phyloP scores from a whole-genome alignment of 2,888 invertebrate genomes.

The Cheilosia urbana region DNA sequence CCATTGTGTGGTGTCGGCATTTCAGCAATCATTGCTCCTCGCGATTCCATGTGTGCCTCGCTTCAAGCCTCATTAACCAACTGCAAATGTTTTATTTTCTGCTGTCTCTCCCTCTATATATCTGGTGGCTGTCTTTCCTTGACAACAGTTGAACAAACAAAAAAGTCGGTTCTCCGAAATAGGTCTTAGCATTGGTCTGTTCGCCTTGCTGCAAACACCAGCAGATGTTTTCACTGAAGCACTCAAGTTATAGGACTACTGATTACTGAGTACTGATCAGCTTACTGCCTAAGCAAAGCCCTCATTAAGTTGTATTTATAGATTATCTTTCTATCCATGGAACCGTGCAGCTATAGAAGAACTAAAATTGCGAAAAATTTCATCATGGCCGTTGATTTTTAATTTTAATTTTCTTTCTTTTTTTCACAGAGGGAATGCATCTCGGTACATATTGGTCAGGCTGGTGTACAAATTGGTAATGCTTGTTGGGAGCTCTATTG shows the following conservation, averaged over 20 bases:
- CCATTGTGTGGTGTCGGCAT: not conserved
- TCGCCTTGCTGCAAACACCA: too few species aligned
- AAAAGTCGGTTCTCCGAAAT: constrained; percentile 41
- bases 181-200: constrained; percentile 54
- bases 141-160: constrained; percentile 9
- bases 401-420: constrained; percentile 41
- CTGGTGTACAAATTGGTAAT: constrained; percentile 94
- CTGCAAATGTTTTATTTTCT: constrained; percentile 21
- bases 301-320: constrained; percentile 74
- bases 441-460: constrained; percentile 94
- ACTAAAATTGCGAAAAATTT: constrained; percentile 72
- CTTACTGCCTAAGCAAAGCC: constrained; percentile 48
- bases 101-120: not conserved
- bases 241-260: not conserved
- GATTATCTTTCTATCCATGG: constrained; percentile 65
- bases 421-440: constrained; percentile 91
- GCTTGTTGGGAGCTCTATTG: constrained; percentile 95
- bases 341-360: constrained; percentile 59
- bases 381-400: constrained; percentile 62
- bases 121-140: constrained; percentile 1
- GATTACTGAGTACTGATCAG: not conserved
- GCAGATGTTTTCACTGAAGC: constrained; percentile 48
- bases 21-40: not conserved
- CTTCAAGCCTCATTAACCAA: constrained; percentile 64
- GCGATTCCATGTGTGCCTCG: constrained; percentile 15